phyloP scores from a whole-genome alignment of 1,140 invertebrate genomes.

The Pseudomyrmex concolor region DNA sequence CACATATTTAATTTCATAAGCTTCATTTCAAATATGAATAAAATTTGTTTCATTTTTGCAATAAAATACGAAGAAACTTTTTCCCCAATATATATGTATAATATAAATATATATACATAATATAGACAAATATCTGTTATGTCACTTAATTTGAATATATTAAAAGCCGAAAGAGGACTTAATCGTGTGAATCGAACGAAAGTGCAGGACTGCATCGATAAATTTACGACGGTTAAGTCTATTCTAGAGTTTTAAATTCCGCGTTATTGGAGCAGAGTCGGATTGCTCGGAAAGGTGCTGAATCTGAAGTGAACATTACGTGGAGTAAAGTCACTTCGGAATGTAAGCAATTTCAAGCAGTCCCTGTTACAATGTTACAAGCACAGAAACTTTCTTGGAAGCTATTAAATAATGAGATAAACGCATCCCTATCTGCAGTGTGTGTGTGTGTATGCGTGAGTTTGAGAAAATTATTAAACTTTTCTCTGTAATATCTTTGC shows the following conservation, averaged over 20 bases:
- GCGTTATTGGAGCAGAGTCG: constrained; percentile 42
- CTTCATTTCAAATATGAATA: no score
- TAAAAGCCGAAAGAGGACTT: constrained; percentile 25
- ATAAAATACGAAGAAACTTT: no score
- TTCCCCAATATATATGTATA: no score
- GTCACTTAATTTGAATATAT: constrained; percentile 16
- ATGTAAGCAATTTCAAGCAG: constrained; percentile 55
- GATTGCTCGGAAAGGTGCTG: constrained; percentile 38
- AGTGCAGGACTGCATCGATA: constrained; percentile 52
- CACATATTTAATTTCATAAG: no score
- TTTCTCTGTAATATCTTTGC: constrained; percentile 3
- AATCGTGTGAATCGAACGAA: constrained; percentile 51
- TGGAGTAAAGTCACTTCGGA: constrained; percentile 43
- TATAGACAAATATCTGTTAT: constrained; percentile 14
- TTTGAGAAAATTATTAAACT: constrained; percentile 41
- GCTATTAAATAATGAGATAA: constrained; percentile 52
- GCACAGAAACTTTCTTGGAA: constrained; percentile 22
- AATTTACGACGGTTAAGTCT: constrained; percentile 45
- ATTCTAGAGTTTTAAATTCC: constrained; percentile 53
- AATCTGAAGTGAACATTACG: constrained; percentile 47
- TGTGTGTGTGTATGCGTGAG: neutral
- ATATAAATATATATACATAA: neutral
- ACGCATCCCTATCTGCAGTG: constrained; percentile 2
- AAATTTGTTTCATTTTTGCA: no score
- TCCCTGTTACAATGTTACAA: constrained; percentile 42